Evolutionary conservation across 2,888 invertebrate genomes (phyloP).

Genomic region (Agrotis puta): DNA sequence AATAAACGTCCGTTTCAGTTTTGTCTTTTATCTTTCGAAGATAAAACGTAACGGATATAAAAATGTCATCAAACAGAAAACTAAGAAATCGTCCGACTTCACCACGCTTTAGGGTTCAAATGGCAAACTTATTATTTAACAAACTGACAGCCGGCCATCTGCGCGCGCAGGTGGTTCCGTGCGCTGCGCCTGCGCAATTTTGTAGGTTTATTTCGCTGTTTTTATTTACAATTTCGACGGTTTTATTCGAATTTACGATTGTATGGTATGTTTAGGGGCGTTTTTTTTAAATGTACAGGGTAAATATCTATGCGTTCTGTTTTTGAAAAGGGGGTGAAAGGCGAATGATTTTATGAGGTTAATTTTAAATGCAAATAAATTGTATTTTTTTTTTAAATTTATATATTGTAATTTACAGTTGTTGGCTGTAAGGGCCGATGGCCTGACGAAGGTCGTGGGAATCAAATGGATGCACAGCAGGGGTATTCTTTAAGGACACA

Average conservation of each 20-base stretch:
- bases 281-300: conserved; percentile 14
- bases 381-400: neutral
- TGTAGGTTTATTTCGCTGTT: conserved; percentile 48
- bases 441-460: neutral
- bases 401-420: neutral
- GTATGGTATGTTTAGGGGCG: conserved; percentile 30
- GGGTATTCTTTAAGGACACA: no score
- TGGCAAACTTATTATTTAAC: conserved; percentile 63
- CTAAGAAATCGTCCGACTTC: conserved; percentile 34
- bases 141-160: conserved; percentile 60
- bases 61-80: conserved; percentile 15
- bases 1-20: no score
- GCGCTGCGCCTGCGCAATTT: conserved; percentile 56
- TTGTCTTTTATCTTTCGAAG: neutral
- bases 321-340: neutral
- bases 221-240: conserved; percentile 61
- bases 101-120: conserved; percentile 58
- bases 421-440: neutral
- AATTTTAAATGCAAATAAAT: neutral
- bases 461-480: neutral
- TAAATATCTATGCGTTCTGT: conserved; percentile 36
- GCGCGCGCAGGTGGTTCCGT: conserved; percentile 64
- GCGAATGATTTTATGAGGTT: neutral
- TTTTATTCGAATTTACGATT: conserved; percentile 67
- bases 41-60: neutral